Conservation (phyloP, 2,113 vertebrate genomes). For the Seriola aureovittata region DNA sequence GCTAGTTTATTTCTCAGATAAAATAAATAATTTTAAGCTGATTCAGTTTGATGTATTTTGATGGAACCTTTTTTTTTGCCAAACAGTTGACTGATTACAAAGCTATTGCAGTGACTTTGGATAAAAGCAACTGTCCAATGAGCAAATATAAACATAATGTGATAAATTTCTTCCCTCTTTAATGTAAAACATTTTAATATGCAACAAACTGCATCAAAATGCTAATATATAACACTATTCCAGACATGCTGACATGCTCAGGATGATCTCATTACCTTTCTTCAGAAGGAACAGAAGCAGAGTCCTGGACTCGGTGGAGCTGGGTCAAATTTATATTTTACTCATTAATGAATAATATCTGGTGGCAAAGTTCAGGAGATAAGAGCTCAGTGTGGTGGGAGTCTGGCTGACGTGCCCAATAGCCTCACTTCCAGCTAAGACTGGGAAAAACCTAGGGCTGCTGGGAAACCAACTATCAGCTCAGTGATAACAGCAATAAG, state of each 20-base stretch:
- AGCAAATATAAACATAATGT: not conserved
- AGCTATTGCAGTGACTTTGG: no score
- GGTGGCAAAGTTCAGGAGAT: slow-evolving; percentile 84
- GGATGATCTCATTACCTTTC: slow-evolving; percentile 70
- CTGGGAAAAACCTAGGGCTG: not conserved
- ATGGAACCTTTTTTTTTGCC: not conserved
- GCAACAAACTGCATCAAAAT: not conserved
- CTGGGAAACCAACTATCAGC: slow-evolving; percentile 19
- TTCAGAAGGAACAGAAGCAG: slow-evolving; percentile 26
- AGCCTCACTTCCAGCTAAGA: slow-evolving; percentile 2
- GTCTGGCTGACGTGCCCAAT: slow-evolving; percentile 35
- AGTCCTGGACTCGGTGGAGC: slow-evolving; percentile 5
- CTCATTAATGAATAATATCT: slow-evolving; percentile 72
- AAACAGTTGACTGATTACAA: no score
- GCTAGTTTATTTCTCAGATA: not conserved
- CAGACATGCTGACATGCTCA: not conserved
- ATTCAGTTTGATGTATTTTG: not conserved
- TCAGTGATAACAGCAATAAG: slow-evolving; percentile 1
- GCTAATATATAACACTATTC: not conserved
- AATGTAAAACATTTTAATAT: not conserved
- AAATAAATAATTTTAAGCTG: not conserved
- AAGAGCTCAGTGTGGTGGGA: slow-evolving; percentile 59
- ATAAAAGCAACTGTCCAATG: no score
- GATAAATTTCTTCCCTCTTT: not conserved
- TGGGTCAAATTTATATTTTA: slow-evolving; percentile 75